Percentiles rank a stretch among this genome's conserved stretches.
These are phyloP conservation scores for Drosophila auraria DNA, from an alignment of 1,140 invertebrate genomes.

Conservation along the genomic window DNA sequence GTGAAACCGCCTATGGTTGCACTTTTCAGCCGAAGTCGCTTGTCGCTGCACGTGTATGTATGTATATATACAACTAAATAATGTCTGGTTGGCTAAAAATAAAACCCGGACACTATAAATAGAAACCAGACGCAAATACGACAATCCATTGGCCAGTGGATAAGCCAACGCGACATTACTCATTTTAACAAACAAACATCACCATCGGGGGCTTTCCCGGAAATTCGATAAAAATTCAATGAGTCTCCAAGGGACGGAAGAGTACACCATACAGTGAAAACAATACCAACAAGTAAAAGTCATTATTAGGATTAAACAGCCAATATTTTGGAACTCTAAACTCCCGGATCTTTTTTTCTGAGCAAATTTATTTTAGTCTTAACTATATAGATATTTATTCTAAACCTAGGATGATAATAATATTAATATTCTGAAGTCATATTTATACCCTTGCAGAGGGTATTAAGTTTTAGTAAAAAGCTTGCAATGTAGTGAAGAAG, in stretches of 20 bases:
- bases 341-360: no score
- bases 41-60: constrained; percentile 27
- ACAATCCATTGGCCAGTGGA: constrained; percentile 65
- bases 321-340: no score
- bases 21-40: constrained; percentile 65
- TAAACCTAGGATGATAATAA: no score
- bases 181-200: constrained; percentile 73
- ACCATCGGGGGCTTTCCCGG: constrained; percentile 27
- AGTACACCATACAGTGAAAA: background rate
- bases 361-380: no score
- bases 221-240: background rate
- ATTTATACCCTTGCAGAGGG: no score
- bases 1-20: constrained; percentile 52
- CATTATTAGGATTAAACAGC: no score
- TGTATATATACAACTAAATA: constrained; percentile 19
- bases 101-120: constrained; percentile 59
- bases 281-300: background rate
- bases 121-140: constrained; percentile 61
- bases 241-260: background rate
- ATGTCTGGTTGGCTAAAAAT: constrained; percentile 67
- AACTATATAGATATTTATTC: no score
- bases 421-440: no score
- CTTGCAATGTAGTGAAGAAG: no score
- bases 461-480: no score
- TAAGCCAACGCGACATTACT: constrained; percentile 77